Conservation (phyloP, 2,888 invertebrate genomes). For the Orchesella flavescens region DNA sequence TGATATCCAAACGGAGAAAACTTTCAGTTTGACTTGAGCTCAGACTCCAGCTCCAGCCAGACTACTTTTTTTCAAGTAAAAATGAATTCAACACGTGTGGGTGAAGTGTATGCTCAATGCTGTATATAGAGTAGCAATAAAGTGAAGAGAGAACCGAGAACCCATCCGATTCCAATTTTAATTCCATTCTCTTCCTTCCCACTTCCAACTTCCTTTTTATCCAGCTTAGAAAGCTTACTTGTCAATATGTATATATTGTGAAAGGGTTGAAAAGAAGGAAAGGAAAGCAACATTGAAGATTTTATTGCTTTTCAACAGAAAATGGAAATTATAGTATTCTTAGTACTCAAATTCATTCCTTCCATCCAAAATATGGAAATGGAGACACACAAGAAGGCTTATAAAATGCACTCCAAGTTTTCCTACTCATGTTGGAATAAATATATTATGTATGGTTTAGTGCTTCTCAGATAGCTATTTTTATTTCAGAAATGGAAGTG, state of each 20-base stretch:
- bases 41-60: too few relatives aligned
- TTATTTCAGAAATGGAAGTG: background rate
- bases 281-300: slow-evolving; percentile 4
- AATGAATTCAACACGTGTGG: too few relatives aligned
- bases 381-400: slow-evolving; percentile 22
- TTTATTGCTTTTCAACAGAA: background rate
- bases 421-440: background rate
- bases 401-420: background rate
- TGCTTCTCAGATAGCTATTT: background rate
- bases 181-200: background rate
- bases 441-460: background rate
- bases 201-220: too few relatives aligned
- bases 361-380: slow-evolving; percentile 9
- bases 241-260: background rate
- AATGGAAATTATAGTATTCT: slow-evolving; percentile 19
- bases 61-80: too few relatives aligned
- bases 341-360: background rate
- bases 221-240: background rate
- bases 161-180: slow-evolving; percentile 14
- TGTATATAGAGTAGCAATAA: too few relatives aligned
- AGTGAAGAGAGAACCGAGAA: background rate
- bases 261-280: background rate
- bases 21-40: too few relatives aligned
- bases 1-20: background rate
- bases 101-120: too few relatives aligned